Evolutionary conservation across 2,113 vertebrate genomes (phyloP), one percentile per base, ranked within the genome.

Genomic region (Pseudorhombus dupliciocellatus): DNA sequence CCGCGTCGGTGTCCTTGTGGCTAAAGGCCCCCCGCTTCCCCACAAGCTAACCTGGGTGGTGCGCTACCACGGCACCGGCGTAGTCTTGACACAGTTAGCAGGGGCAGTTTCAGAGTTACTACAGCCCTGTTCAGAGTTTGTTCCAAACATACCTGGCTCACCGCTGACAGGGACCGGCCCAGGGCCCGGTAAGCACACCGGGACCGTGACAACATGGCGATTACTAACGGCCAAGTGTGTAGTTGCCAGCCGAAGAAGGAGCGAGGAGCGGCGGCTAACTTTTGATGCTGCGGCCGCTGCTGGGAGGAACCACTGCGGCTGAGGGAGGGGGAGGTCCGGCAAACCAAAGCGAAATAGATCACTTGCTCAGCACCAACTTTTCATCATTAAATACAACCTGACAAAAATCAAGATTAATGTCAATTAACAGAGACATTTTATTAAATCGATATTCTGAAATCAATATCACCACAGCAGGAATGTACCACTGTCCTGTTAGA

Each of bases 151-250:
- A 97, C 96, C 95, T 96, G 95, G 76, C 90, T 92, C 46, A 92
- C 90, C 21, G 93, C 93, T 12, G 89, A 91, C 60, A 97, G 86
- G 16, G 95, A 95, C 46, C 95, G 93, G 74, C 93, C 93, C 22
- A 97, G 84, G n/a, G 91, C 92, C 90, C 93, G 88, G 71, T 90
- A 93, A 60, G 94, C 78, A 80, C 93, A 93, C 48, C 93, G 93
- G 18, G 94, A 95, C 67, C 84, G 84, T 11, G 90, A 90, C 8
- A 93, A 77, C 92, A 93, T 93, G n/a, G n/a, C 48, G 54, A 0
- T 50, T 3, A 64, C 81, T 48, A 48, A 37, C 22, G 61, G 69
- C 69, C 69, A 30, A 7, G 15, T 18, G 11, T 20, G 22, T 6
- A 5, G 6, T 3, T 1, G 30, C 25, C 55, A 24, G 75, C 14